These are phyloP conservation scores for Bergia sp. DNA, from an alignment of 92 coral and sea anemone species.

Conservation along the genomic window DNA sequence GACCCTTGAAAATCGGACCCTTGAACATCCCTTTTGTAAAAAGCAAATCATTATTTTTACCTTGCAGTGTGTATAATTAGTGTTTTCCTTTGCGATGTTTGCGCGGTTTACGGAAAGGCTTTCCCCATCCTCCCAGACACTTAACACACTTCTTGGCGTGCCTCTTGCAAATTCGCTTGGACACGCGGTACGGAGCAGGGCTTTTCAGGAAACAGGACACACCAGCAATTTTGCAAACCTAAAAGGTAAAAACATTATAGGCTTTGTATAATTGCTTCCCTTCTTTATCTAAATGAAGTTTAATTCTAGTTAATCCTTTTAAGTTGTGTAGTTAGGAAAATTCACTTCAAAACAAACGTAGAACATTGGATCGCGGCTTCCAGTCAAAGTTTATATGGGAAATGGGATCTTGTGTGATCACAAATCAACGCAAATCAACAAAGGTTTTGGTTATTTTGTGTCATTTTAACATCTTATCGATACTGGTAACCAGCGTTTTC, in stretches of 20 bases:
- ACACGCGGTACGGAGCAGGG: not conserved
- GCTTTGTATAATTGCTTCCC: not conserved
- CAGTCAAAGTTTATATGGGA: too few species aligned
- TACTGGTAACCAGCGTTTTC: too few species aligned
- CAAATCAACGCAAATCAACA: too few species aligned
- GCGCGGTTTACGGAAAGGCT: not conserved
- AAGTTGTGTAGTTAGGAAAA: too few species aligned
- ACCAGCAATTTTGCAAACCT: not conserved
- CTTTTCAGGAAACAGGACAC: not conserved
- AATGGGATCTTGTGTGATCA: too few species aligned
- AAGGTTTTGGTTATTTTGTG: too few species aligned
- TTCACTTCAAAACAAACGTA: too few species aligned
- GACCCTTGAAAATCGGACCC: too few species aligned
- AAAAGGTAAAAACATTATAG: not conserved
- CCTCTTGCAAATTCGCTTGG: not conserved
- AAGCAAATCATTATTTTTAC: not conserved
- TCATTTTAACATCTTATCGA: too few species aligned
- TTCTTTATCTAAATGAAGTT: not conserved
- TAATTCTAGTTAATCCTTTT: not conserved
- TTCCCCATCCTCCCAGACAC: not conserved
- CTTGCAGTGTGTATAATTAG: not conserved
- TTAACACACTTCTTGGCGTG: not conserved
- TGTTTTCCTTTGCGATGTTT: constrained; percentile 4
- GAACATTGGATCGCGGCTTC: too few species aligned
- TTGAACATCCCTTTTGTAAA: not conserved